These are phyloP conservation scores for Ophioninae sp. DNA, from an alignment of 2,888 invertebrate species.

Conservation along the genomic window DNA sequence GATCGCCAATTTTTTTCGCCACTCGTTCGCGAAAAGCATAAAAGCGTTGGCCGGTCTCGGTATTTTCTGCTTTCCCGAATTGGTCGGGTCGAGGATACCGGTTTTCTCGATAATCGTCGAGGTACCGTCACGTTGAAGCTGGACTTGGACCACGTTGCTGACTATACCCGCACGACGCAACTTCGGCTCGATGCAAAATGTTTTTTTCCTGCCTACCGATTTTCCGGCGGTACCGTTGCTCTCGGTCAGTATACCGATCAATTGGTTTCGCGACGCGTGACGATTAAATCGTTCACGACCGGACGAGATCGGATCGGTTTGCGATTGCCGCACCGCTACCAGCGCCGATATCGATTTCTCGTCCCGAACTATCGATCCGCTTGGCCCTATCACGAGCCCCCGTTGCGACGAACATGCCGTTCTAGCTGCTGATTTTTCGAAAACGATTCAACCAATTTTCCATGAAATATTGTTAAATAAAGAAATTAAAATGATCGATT, in stretches of 20 bases:
- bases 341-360: constrained; percentile 55
- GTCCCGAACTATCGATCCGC: not conserved
- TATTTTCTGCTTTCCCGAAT: constrained; percentile 80
- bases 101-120: constrained; percentile 58
- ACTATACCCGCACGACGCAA: constrained; percentile 54
- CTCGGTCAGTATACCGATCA: constrained; percentile 72
- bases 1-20: constrained; percentile 83
- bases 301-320: constrained; percentile 28
- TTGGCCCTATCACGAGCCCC: constrained; percentile 44
- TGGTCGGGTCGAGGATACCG: constrained; percentile 63
- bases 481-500: too few species aligned
- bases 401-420: constrained; percentile 37
- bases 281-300: constrained; percentile 28
- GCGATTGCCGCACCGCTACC: constrained; percentile 54
- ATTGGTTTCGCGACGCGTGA: constrained; percentile 62
- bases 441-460: not conserved
- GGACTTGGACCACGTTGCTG: constrained; percentile 65
- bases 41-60: constrained; percentile 86
- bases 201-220: constrained; percentile 63
- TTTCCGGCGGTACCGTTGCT: constrained; percentile 57
- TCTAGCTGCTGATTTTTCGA: constrained; percentile 4
- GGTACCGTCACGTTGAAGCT: constrained; percentile 61
- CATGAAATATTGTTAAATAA: not conserved
- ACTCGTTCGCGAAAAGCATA: constrained; percentile 85
- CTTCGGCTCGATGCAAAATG: constrained; percentile 67